Conservation (phyloP, 1,140 invertebrate species). For the Calliopsis andreniformis region DNA sequence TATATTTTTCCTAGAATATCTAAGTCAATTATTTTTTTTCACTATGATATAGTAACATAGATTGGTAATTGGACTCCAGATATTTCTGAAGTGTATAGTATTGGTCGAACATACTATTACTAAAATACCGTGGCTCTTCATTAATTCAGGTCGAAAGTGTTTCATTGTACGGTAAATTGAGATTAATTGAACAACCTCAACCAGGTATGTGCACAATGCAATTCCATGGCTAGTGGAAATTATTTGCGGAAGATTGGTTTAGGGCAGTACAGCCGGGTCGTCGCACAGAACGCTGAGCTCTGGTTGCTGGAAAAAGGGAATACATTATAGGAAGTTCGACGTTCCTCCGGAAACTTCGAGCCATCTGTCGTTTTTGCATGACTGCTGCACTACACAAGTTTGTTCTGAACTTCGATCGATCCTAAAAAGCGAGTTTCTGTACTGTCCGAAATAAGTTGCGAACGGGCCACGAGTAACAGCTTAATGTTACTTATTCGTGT, state of each 20-base stretch:
- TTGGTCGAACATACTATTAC: no score
- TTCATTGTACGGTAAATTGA: no score
- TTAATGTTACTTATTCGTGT: slow-evolving; percentile 37
- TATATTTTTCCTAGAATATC: no score
- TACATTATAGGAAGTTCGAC: slow-evolving; percentile 43
- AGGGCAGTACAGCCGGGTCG: background rate
- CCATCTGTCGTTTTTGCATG: slow-evolving; percentile 51
- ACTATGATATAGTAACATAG: no score
- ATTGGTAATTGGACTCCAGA: no score
- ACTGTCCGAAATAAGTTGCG: slow-evolving; percentile 19
- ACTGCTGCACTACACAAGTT: slow-evolving; percentile 31
- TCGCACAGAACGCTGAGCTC: background rate
- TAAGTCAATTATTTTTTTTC: no score
- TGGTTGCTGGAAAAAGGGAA: slow-evolving; percentile 30
- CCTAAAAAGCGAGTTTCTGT: slow-evolving; percentile 22
- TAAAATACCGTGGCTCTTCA: no score
- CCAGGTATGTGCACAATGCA: background rate
- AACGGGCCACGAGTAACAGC: slow-evolving; percentile 1
- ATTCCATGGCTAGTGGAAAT: background rate
- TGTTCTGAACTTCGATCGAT: slow-evolving; percentile 16
- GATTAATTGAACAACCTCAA: no score
- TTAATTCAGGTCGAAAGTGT: no score
- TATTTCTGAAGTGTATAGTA: no score
- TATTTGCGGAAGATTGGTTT: slow-evolving; percentile 10
- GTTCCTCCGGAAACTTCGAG: slow-evolving; percentile 24